Evolutionary conservation across 1,140 invertebrate species (phyloP), one percentile per base, ranked within the genome.

Genomic region (Drosophila murphyi): DNA sequence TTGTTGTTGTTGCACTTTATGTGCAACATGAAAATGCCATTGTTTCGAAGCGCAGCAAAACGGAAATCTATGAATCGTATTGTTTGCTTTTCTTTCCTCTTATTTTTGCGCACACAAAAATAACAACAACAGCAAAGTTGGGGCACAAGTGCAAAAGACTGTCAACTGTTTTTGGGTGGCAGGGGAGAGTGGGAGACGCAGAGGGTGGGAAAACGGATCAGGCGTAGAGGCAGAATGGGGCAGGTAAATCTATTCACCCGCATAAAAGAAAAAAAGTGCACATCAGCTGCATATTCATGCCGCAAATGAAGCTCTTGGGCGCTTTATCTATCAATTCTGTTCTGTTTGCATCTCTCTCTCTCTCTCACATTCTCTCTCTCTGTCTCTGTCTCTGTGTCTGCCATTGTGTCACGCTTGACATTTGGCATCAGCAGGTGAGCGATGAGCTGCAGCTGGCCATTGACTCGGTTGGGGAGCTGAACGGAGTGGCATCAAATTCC

Each of bases 21-120:
- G 82, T 88, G 83, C 76, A 80, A 87, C 83, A 87, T 87, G 83
- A 88, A 87, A 87, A 87, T 87, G 80, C 83, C 85, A 87, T 87
- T 87, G 83, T 87, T 87, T 87, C 57, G 72, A 71, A 64, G 65
- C 76, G 57, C 79, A 86, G 79, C 34, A 60, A 87, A 86, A 87
- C 78, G 82, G 76, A 88, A 88, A 83, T 87, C 82, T 88, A 87
- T 88, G 79, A 80, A 86, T 82, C 83, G 83, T 86, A 88, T 82
- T 88, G 54, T 81, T 71, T 88, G 76, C 80, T 80, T 82, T 77
- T 63, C 20, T 20, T 20, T 20, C 20, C 20, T 55, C 63, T 82
- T 76, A 54, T 41, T 52, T 69, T 31, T 37, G 12, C 41, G 32
- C 41, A 45, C 56, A n/a, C 10, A 52, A 7, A 35, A 63, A 69